Percentiles rank a stretch among this genome's conserved stretches.
Conservation (phyloP, 2,888 invertebrate species). For the Seladonia tumulorum region DNA sequence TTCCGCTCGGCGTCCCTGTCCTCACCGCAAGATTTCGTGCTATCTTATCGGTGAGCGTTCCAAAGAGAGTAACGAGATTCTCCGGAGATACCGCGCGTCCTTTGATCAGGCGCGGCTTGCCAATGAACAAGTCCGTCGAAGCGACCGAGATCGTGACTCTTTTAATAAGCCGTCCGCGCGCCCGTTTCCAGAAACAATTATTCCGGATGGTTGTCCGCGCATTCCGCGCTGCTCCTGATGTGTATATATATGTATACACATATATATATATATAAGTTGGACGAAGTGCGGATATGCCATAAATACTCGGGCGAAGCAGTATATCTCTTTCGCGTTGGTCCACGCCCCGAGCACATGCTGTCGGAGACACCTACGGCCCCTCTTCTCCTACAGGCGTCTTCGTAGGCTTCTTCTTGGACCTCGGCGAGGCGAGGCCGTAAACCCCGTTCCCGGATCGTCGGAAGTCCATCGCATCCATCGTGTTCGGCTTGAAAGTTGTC, state of each 20-base stretch:
- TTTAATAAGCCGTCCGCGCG: conserved; percentile 81
- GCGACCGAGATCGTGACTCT: conserved; percentile 27
- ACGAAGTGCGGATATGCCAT: conserved; percentile 82
- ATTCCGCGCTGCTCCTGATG: conserved; percentile 74
- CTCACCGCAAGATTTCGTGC: neutral
- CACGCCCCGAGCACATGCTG: conserved; percentile 83
- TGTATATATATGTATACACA: conserved; percentile 56
- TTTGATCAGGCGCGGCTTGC: neutral
- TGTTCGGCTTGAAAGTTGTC: conserved; percentile 36
- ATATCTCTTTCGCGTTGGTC: conserved; percentile 83
- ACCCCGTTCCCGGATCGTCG: conserved; percentile 67
- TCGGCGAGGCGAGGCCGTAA: conserved; percentile 65
- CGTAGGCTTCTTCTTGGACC: conserved; percentile 63
- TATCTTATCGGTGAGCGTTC: conserved; percentile 7
- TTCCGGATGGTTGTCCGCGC: conserved; percentile 77
- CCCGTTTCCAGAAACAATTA: conserved; percentile 83
- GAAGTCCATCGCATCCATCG: conserved; percentile 65
- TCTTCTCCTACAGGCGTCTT: conserved; percentile 42
- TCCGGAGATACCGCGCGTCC: neutral
- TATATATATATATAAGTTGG: conserved; percentile 66
- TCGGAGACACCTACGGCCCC: conserved; percentile 74
- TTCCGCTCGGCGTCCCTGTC: conserved; percentile 8
- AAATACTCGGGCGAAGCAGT: conserved; percentile 83
- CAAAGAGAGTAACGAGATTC: neutral
- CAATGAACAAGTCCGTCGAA: neutral